phyloP scores from a whole-genome alignment of 2,797 vertebrate species.

The Karalla daura region DNA sequence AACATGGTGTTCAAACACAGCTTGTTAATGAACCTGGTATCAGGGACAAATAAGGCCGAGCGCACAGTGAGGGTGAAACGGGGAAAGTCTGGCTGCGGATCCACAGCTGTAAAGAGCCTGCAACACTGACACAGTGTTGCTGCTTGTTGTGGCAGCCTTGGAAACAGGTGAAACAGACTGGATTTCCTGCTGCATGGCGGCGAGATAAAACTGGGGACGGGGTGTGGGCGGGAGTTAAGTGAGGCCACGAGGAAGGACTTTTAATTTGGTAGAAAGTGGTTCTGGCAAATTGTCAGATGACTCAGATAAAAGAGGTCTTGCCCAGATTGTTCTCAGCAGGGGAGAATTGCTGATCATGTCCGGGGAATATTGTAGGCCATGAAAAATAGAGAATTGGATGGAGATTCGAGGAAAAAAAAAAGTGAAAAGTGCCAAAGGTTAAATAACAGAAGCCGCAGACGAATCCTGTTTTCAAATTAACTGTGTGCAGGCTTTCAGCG shows the following conservation, averaged over 20 bases:
- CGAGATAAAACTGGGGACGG: slow-evolving; percentile 13
- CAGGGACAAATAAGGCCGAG: not conserved
- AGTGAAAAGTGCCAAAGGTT: not conserved
- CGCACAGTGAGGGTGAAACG: not conserved
- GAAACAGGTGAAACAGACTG: too few relatives aligned
- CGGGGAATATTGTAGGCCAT: slow-evolving; percentile 1
- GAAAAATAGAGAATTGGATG: slow-evolving; percentile 3
- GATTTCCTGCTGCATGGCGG: not conserved
- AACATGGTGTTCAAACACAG: not conserved
- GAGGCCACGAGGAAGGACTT: slow-evolving; percentile 8
- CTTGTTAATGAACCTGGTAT: not conserved
- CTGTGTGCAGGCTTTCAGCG: not conserved
- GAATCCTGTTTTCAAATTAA: not conserved
- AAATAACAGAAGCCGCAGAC: slow-evolving; percentile 8
- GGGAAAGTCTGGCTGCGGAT: too few relatives aligned
- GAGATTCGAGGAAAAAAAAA: not conserved
- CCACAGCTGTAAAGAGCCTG: too few relatives aligned
- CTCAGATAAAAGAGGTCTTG: slow-evolving; percentile 19
- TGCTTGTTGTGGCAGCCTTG: not conserved
- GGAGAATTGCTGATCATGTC: slow-evolving; percentile 10
- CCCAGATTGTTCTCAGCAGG: slow-evolving; percentile 28
- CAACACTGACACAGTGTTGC: not conserved
- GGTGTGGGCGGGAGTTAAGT: too few relatives aligned
- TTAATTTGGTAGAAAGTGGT: slow-evolving; percentile 16
- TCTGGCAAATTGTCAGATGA: slow-evolving; percentile 36